Conservation (phyloP, 1,140 invertebrate genomes). For the Drosophila malerkotliana region DNA sequence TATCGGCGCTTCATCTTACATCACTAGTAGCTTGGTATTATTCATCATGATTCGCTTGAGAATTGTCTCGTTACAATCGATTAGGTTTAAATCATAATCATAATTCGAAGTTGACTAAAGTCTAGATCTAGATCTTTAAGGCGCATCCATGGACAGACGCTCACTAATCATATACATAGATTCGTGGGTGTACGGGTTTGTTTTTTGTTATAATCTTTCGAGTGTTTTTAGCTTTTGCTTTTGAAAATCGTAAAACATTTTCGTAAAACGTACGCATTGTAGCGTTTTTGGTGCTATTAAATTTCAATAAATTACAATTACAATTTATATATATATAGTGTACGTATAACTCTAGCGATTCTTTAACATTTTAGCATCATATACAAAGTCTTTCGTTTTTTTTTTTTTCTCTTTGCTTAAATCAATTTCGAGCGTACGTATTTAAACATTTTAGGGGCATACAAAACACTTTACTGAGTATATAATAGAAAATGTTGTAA, state of each 20-base stretch:
- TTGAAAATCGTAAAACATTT: constrained; percentile 68
- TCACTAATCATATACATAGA: constrained; percentile 67
- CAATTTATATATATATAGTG: constrained; percentile 39
- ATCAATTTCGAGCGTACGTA: constrained; percentile 68
- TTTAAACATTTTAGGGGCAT: constrained; percentile 48
- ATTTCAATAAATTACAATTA: constrained; percentile 79
- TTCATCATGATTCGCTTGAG: constrained; percentile 37
- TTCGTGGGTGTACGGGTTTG: constrained; percentile 39
- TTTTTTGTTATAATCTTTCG: constrained; percentile 24
- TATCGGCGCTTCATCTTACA: constrained; percentile 64
- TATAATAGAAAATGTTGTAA: constrained; percentile 64
- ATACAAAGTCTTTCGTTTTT: constrained; percentile 79
- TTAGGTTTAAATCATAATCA: constrained; percentile 45
- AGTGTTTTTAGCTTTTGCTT: constrained; percentile 35
- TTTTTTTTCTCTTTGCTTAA: constrained; percentile 52
- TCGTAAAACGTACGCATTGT: constrained; percentile 7
- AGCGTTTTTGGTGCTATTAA: constrained; percentile 73
- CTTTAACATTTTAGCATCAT: constrained; percentile 71
- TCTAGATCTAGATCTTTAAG: constrained; percentile 63
- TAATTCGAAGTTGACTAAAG: constrained; percentile 52
- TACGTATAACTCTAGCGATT: constrained; percentile 62
- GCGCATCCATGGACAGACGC: constrained; percentile 58
- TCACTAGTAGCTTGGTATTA: constrained; percentile 68
- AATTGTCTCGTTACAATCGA: constrained; percentile 47
- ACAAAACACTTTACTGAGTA: constrained; percentile 61